Evolutionary conservation across 2,113 vertebrate species (phyloP).

Genomic region (Leptobrachium leishanense): DNA sequence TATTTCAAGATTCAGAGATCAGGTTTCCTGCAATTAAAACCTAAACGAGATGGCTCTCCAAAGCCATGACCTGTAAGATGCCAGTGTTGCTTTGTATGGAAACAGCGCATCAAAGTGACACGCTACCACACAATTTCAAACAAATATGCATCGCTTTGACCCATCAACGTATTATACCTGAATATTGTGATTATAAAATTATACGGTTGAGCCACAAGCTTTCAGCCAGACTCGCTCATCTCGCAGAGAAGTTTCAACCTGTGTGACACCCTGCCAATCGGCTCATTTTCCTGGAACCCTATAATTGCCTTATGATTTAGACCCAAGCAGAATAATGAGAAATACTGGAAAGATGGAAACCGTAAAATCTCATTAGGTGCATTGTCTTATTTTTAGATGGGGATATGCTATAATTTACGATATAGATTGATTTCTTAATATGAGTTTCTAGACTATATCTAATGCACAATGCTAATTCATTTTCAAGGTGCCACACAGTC

Average conservation of each 20-base stretch:
- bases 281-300: not conserved
- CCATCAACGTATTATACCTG: not conserved
- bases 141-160: not conserved
- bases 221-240: not conserved
- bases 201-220: not conserved
- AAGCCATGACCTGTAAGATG: no score
- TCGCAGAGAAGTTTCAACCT: not conserved
- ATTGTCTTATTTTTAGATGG: not conserved
- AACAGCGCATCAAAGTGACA: no score
- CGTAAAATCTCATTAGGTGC: not conserved
- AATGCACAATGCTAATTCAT: not conserved
- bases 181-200: constrained; percentile 8
- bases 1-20: no score
- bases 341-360: no score
- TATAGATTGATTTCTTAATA: not conserved
- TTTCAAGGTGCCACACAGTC: not conserved
- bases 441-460: not conserved
- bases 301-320: not conserved
- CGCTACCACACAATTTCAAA: not conserved
- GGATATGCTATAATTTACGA: not conserved
- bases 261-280: not conserved
- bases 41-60: no score
- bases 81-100: no score
- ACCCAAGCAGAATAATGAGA: not conserved
- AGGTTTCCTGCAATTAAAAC: no score